A percentile compares a stretch with the other conserved stretches of the same genome.
Conservation (phyloP, 2,888 invertebrate species). For the Pherbina coryleti region DNA sequence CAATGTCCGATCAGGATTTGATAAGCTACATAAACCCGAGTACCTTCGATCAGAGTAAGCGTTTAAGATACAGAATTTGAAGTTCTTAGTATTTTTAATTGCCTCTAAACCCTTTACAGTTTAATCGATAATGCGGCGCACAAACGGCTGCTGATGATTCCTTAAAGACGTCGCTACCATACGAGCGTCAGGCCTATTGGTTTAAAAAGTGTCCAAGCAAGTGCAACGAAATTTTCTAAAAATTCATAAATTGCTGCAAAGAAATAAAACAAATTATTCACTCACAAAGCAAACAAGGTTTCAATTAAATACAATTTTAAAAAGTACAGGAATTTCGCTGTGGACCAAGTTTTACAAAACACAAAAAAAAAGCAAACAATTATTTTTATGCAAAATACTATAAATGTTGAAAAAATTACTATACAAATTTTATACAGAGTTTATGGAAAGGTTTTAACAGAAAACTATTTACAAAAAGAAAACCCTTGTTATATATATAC, state of each 20-base stretch:
- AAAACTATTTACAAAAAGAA: slow-evolving; percentile 7
- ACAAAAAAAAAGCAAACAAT: neutral
- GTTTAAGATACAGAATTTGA: neutral
- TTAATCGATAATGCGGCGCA: slow-evolving; percentile 16
- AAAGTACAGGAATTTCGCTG: slow-evolving; percentile 26
- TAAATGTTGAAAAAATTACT: neutral
- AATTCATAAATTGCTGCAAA: slow-evolving; percentile 2
- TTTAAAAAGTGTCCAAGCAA: neutral
- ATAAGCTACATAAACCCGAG: slow-evolving; percentile 90
- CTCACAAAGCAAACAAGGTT: slow-evolving; percentile 18
- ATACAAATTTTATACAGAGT: neutral
- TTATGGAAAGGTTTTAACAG: neutral
- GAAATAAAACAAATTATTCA: neutral
- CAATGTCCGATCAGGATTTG: slow-evolving; percentile 89
- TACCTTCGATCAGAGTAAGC: slow-evolving; percentile 86
- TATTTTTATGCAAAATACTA: neutral
- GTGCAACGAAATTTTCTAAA: neutral
- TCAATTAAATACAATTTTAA: slow-evolving; percentile 4
- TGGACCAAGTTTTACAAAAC: slow-evolving; percentile 25
- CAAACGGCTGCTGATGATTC: neutral
- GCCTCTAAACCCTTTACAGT: slow-evolving; percentile 33
- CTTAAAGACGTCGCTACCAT: no score
- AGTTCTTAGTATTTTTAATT: slow-evolving; percentile 32
- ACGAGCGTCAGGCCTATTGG: neutral
- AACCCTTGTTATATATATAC: neutral